Evolutionary conservation across 2,797 vertebrate species (phyloP).

Genomic region (Toxotes lorentzi): DNA sequence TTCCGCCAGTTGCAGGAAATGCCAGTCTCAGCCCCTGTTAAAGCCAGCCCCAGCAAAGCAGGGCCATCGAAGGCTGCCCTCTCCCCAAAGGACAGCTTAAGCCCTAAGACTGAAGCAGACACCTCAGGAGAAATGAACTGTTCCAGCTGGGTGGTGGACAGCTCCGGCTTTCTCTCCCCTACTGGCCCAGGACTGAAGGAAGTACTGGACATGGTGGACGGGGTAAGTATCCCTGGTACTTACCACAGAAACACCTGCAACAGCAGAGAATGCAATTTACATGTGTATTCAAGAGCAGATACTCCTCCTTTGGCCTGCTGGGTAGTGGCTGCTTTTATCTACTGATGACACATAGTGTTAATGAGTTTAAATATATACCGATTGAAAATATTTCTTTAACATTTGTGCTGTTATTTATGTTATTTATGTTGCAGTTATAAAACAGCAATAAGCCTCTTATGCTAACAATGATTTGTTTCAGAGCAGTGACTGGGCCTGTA

Average conservation of each 20-base stretch:
- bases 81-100: slow-evolving; percentile 70
- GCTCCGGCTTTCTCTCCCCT: slow-evolving; percentile 90
- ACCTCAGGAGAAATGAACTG: slow-evolving; percentile 67
- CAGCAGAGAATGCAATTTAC: neutral
- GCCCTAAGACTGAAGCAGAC: slow-evolving; percentile 70
- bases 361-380: neutral
- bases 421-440: neutral
- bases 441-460: neutral
- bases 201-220: slow-evolving; percentile 95
- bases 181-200: slow-evolving; percentile 89
- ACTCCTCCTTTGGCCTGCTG: neutral
- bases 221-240: slow-evolving; percentile 80
- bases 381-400: neutral
- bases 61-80: slow-evolving; percentile 38
- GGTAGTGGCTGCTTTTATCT: neutral
- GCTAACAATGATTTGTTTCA: neutral
- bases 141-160: slow-evolving; percentile 93
- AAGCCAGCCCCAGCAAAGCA: slow-evolving; percentile 36
- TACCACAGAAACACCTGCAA: neutral
- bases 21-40: neutral
- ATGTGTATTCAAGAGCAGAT: neutral
- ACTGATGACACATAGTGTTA: neutral
- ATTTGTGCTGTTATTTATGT: neutral
- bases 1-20: slow-evolving; percentile 57
- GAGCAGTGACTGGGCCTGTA: neutral